Base-by-base conservation (phyloP, 2,113 vertebrate genomes). In the Osmerus eperlanus region DNA sequence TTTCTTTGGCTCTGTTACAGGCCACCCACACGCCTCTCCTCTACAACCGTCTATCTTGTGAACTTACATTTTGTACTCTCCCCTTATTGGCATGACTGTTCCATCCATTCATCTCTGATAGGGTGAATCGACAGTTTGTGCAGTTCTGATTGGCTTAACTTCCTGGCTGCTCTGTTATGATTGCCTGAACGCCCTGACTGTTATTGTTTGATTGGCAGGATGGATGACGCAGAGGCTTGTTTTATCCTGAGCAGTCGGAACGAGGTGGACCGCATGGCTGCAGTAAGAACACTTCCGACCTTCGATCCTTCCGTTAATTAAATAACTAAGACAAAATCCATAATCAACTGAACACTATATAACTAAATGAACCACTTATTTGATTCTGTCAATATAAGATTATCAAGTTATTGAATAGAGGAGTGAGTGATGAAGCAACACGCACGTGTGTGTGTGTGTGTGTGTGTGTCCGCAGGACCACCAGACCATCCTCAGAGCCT, bases 241-340 rank as follows among this genome's bases (percentile, higher is more conserved):
- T 99, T 99, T 69, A 98, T 98, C 77, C 87, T 99, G 68, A 99
- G 96, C 86, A 98, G 96, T 76, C 94, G 97, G 28, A 97, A 95
- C 21, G 97, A 99, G 87, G 95, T 95, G 58, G 97, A 99, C 84
- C 92, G 97, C 70, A 98, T 95, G 71, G 97, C 97, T 78, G 97
- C 97, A 73, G 97, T 99, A 90, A 94, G 96, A 91, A 58, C 60
- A 60, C 3, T 2, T 59, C n/a, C 6, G 18, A 58, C n/a, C 58
- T 61, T 18, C 62, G 13, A 11, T 28, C 28, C 25, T 53, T 25
- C 6, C 75, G 2, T 19, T 11, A 18, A 28, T 53, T 21, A 25
- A 25, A 23, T 3, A 23, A 59, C 13, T 28, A 53, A 67, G 18
- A 52, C 0, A 25, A 21, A 16, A 67, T 67, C n/a, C 1, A 67